Percentiles rank a stretch among this genome's conserved stretches.
These are phyloP conservation scores for Serilophus lunatus DNA, from an alignment of 2,113 vertebrate species.

Conservation along the genomic window DNA sequence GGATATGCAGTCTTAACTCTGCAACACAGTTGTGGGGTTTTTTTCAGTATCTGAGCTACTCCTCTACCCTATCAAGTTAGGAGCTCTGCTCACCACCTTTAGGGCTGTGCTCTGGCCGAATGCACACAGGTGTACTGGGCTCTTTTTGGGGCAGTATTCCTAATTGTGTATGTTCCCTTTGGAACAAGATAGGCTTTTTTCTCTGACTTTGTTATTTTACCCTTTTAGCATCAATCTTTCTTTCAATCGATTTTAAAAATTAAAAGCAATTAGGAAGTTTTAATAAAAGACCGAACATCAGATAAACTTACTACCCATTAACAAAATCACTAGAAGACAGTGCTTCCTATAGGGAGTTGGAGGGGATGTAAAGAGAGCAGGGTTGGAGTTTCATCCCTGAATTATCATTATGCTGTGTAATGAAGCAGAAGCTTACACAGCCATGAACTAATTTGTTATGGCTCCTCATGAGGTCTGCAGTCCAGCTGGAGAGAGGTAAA, in stretches of 20 bases:
- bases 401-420: constrained; percentile 56
- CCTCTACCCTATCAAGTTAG: not conserved
- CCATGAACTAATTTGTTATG: constrained; percentile 59
- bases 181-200: not conserved
- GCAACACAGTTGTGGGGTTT: not conserved
- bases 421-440: constrained; percentile 67
- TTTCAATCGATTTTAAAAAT: constrained; percentile 42
- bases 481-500: constrained; percentile 42
- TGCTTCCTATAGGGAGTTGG: constrained; percentile 23
- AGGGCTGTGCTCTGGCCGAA: not conserved
- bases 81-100: not conserved
- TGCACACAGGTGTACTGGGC: not conserved
- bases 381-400: constrained; percentile 18
- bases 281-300: constrained; percentile 5
- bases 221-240: not conserved
- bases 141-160: not conserved
- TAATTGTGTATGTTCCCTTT: not conserved
- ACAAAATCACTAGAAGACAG: not conserved
- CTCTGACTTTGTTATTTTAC: not conserved
- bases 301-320: constrained; percentile 34
- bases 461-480: constrained; percentile 57
- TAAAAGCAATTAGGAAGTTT: constrained; percentile 47
- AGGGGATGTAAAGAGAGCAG: not conserved
- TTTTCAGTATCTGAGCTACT: not conserved
- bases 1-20: not conserved